Evolutionary conservation across 1,140 invertebrate genomes (phyloP), one percentile per base, ranked within the genome.

Genomic region (Sarcophaga peregrina): DNA sequence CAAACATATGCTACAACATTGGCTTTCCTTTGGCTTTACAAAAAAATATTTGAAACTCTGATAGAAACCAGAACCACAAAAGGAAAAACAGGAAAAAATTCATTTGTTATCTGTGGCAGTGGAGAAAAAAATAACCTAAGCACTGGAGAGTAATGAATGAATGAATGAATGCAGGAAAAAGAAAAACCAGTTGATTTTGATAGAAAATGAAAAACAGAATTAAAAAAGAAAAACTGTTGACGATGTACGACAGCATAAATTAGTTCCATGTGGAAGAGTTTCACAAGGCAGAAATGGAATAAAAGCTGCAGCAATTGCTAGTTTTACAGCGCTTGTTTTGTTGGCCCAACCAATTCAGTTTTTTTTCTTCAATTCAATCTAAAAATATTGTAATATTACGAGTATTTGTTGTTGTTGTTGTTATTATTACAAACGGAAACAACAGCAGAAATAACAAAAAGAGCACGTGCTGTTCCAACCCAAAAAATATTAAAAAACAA

Each of bases 251-350:
- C 47, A 78, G 75, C 75, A 78, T 78, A 78, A 78, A 78, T 78
- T 78, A 78, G 75, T 78, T 78, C 75, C 75, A 50, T 78, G 25
- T 52, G 75, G 50, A 52, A 48, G 75, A 78, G 48, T 47, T 78
- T 78, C 20, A 25, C 17, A 15, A 78, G 47, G 47, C 17, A 78
- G 47, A 78, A 50, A 50, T 47, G 75, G 75, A 78, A 78, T 37
- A 37, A 73, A 52, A 78, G 75, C 75, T 78, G 75, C 3, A 52
- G 75, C 25, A 45, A 74, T 50, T 78, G 75, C 10, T 78, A 45
- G 7, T 20, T 68, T 17, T n/a, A n/a, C n/a, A n/a, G n/a, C n/a
- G n/a, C n/a, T 20, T 68, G 17, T 8, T 17, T 10, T 20, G 15
- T 8, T 58, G 52, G 52, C 52, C 25, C 25, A 58, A 58, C 52